Evolutionary conservation across 2,797 vertebrate species (phyloP).

Genomic region (Manis javanica): DNA sequence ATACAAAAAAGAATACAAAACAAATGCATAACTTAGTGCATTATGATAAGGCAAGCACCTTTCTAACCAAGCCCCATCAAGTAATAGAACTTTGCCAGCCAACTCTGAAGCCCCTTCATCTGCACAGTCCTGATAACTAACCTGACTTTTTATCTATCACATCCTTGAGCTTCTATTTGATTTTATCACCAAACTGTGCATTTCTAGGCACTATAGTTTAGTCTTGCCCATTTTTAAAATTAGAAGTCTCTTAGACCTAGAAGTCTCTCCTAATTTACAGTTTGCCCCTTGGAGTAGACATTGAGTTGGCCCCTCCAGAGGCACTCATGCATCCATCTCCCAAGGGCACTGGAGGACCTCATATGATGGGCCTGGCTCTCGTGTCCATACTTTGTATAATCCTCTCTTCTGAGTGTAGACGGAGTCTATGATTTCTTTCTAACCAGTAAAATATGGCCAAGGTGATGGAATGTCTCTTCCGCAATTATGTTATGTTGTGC

Average conservation of each 20-base stretch:
- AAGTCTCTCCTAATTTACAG: neutral
- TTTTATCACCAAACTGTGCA: neutral
- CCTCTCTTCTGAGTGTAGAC: neutral
- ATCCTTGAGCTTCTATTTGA: neutral
- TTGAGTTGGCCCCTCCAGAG: rapidly evolving
- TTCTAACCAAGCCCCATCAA: neutral
- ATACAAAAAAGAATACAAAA: neutral
- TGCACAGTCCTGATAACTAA: neutral
- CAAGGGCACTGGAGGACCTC: neutral
- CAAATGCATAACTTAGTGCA: neutral
- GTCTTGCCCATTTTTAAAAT: neutral
- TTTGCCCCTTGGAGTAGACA: too few species aligned
- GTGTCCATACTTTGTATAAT: neutral
- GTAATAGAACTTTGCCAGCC: neutral
- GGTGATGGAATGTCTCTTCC: rapidly evolving
- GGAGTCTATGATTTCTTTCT: neutral
- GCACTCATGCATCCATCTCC: neutral
- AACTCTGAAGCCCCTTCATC: neutral
- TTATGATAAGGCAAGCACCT: neutral
- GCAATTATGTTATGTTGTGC: neutral
- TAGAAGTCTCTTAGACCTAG: neutral
- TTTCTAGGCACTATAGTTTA: neutral
- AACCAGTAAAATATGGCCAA: neutral
- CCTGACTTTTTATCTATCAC: neutral
- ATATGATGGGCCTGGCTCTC: rapidly evolving